Base-by-base conservation (phyloP, 1,140 invertebrate genomes). In the Musca vetustissima region DNA sequence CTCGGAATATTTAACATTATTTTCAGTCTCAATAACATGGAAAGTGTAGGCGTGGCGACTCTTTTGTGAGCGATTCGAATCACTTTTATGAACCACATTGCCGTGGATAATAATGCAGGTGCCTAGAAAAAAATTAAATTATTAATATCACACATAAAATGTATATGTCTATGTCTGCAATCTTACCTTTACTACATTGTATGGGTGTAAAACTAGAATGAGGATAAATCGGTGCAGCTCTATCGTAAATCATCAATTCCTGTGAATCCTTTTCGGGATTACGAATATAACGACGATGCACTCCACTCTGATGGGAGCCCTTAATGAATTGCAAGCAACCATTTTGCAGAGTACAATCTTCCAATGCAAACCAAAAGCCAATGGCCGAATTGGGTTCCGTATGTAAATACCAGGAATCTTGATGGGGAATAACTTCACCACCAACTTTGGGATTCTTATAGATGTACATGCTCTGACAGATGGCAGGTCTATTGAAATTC, bases 391-490 rank as follows among this genome's bases (percentile, higher is more conserved):
- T 83, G 17, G 89, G 95, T 67, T 90, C 92, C 0, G 93, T 94
- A 73, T 92, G 87, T 2, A 99, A 84, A 80, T 93, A 99, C 0
- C 93, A 90, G 0, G 89, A 89, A 81, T 98, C 96, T 83, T 97
- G 94, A 83, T 97, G 96, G 0, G 92, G 85, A 9, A 84, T 85
- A 11, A 97, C 95, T 90, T 94, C 93, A 17, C 94, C 93, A 0
- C 96, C 96, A 68, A 95, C 87, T 15, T 89, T 87, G 2, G 96
- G 94, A 84, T 97, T 95, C 85, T 99, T 99, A 77, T 96, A 99
- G 71, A 99, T 98, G 76, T 96, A 96, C 97, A 99, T 99, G 82
- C 95, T 97, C 77, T 99, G 97, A 32, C 91, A 90, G 0, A 99
- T 86, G 0, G 90, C 89, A 0, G 97, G 97, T 50, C 94, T 89